Percentiles rank a stretch among this genome's conserved stretches.
These are phyloP conservation scores for Peromyscus maniculatus DNA, from an alignment of 2,113 vertebrate genomes.

Conservation along the genomic window DNA sequence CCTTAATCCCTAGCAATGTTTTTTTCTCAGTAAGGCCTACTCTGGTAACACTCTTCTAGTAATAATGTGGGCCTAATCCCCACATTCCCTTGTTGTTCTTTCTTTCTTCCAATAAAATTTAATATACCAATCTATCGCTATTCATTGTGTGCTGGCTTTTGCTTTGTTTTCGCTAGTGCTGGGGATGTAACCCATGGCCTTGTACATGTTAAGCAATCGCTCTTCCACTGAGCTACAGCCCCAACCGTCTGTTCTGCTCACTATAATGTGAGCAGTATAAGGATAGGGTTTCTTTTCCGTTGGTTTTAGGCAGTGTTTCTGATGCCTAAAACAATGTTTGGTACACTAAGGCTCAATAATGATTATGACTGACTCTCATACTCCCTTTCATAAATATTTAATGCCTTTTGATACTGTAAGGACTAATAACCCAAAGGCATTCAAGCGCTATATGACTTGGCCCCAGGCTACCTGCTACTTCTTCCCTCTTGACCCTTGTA, in stretches of 20 bases:
- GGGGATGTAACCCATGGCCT: background rate
- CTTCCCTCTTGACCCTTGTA: background rate
- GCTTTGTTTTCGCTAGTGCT: background rate
- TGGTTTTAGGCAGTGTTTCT: background rate
- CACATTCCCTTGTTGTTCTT: background rate
- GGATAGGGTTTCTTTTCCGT: background rate
- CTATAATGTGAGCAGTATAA: constrained; percentile 3
- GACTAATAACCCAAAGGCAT: background rate
- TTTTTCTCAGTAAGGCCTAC: constrained; percentile 29
- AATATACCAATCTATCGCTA: background rate
- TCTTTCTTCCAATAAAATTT: background rate
- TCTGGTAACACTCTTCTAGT: background rate
- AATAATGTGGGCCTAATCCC: background rate
- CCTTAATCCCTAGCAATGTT: background rate
- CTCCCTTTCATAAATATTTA: constrained; percentile 24
- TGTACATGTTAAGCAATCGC: background rate
- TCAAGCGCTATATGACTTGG: background rate
- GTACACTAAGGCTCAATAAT: background rate
- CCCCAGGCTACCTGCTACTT: background rate
- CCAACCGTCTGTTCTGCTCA: background rate
- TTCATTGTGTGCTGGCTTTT: background rate
- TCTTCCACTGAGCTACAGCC: background rate
- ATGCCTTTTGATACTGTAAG: background rate
- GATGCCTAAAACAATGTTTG: constrained; percentile 22
- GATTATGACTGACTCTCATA: constrained; percentile 21